Conservation (phyloP, 2,888 invertebrate genomes). For the Sisyra terminalis region DNA sequence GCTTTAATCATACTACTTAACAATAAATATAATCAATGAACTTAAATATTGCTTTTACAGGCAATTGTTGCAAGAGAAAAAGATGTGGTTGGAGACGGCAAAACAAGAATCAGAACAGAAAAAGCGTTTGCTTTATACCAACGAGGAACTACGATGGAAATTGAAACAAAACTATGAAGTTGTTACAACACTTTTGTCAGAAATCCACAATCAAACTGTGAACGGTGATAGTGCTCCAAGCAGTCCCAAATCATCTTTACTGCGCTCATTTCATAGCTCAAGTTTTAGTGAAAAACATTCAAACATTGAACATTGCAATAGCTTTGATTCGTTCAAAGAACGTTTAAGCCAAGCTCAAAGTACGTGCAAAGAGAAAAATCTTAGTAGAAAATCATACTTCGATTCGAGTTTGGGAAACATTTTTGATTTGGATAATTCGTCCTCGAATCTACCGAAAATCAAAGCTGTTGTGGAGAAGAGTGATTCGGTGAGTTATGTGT, state of each 20-base stretch:
- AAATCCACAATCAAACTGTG: conserved; percentile 18
- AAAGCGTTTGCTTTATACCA: conserved; percentile 59
- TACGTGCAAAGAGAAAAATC: conserved; percentile 15
- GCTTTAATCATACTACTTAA: no score
- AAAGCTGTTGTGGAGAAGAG: conserved; percentile 73
- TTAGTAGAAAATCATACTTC: conserved; percentile 11
- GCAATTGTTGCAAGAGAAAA: conserved; percentile 49
- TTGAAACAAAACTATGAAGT: conserved; percentile 70
- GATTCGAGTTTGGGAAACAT: conserved; percentile 22
- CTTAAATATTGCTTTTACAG: conserved; percentile 29
- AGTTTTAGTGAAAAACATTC: conserved; percentile 21
- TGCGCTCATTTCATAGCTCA: conserved; percentile 20
- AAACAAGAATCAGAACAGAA: conserved; percentile 66
- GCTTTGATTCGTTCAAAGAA: conserved; percentile 6
- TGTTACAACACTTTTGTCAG: conserved; percentile 20
- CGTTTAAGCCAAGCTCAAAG: conserved; percentile 12
- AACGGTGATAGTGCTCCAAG: conserved; percentile 16
- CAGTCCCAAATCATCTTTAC: conserved; percentile 16
- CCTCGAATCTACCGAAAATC: conserved; percentile 54
- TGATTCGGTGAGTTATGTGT: conserved; percentile 74
- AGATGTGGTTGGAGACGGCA: conserved; percentile 52
- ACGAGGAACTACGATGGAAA: conserved; percentile 80
- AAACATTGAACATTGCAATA: conserved; percentile 11
- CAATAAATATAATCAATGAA: background rate
- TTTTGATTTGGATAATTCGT: conserved; percentile 28